Evolutionary conservation across 2,888 invertebrate genomes (phyloP).

Genomic region (Galerucella calmariensis): DNA sequence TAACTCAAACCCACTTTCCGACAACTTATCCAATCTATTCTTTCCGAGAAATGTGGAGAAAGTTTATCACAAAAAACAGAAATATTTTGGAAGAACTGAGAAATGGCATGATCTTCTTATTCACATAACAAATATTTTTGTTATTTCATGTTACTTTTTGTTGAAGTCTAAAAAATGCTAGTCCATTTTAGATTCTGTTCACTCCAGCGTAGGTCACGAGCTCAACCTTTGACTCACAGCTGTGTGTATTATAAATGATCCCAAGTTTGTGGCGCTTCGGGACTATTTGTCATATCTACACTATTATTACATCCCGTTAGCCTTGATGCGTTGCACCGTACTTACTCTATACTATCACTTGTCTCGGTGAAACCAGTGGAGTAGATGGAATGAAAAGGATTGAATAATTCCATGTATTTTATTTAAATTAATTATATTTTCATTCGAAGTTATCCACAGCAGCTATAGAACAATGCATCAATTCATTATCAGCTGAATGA

Average conservation of each 20-base stretch:
- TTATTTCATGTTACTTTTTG: constrained; percentile 13
- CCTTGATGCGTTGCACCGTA: constrained; percentile 46
- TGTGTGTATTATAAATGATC: constrained; percentile 67
- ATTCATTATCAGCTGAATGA: too few species aligned
- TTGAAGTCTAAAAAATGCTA: neutral
- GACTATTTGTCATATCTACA: constrained; percentile 66
- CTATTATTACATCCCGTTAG: constrained; percentile 63
- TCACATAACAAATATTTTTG: neutral
- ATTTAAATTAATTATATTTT: too few species aligned
- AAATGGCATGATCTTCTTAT: neutral
- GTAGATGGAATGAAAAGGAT: neutral
- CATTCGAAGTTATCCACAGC: too few species aligned
- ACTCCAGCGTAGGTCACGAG: constrained; percentile 58
- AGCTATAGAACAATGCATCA: too few species aligned
- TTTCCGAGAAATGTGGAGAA: too few species aligned
- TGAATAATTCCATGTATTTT: too few species aligned
- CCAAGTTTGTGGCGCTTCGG: constrained; percentile 65
- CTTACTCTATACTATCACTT: constrained; percentile 18
- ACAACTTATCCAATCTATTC: too few species aligned
- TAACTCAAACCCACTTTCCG: too few species aligned
- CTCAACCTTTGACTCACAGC: constrained; percentile 61
- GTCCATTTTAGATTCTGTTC: constrained; percentile 16
- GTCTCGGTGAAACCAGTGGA: neutral
- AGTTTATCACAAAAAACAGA: too few species aligned
- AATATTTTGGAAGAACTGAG: neutral